Conservation (phyloP, 2,888 invertebrate species). For the Tachina fera region DNA sequence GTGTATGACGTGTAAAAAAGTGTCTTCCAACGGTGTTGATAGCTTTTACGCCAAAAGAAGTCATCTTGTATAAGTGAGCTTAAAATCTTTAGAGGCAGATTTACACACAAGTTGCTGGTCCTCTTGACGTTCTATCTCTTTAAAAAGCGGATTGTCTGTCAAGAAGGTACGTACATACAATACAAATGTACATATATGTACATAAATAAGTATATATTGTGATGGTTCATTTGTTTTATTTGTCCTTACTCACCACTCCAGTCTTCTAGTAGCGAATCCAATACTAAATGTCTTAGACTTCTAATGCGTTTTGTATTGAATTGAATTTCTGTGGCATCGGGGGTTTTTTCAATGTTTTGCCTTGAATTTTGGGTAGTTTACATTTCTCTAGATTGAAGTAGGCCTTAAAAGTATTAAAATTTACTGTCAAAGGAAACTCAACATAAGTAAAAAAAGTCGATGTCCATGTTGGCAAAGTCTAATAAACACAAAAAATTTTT, state of each 20-base stretch:
- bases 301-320: slow-evolving; percentile 74
- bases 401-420: slow-evolving; percentile 81
- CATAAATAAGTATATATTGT: neutral
- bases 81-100: slow-evolving; percentile 80
- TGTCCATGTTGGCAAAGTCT: slow-evolving; percentile 56
- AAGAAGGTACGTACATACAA: neutral
- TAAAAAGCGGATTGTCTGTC: slow-evolving; percentile 79
- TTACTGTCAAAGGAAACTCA: slow-evolving; percentile 81
- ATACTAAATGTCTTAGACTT: slow-evolving; percentile 79
- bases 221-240: neutral
- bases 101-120: slow-evolving; percentile 81
- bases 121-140: slow-evolving; percentile 77
- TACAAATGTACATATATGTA: too few species aligned
- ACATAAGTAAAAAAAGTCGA: slow-evolving; percentile 79
- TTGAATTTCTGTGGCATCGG: slow-evolving; percentile 13
- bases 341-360: slow-evolving; percentile 73
- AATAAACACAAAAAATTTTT: neutral
- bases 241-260: slow-evolving; percentile 78
- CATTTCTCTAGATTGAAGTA: slow-evolving; percentile 77
- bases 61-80: slow-evolving; percentile 80
- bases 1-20: slow-evolving; percentile 60
- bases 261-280: slow-evolving; percentile 80
- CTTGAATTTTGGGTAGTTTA: slow-evolving; percentile 75
- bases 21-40: slow-evolving; percentile 79
- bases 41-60: slow-evolving; percentile 82